Base-by-base conservation (phyloP, 2,113 vertebrate genomes). In the Epinephelus lanceolatus region DNA sequence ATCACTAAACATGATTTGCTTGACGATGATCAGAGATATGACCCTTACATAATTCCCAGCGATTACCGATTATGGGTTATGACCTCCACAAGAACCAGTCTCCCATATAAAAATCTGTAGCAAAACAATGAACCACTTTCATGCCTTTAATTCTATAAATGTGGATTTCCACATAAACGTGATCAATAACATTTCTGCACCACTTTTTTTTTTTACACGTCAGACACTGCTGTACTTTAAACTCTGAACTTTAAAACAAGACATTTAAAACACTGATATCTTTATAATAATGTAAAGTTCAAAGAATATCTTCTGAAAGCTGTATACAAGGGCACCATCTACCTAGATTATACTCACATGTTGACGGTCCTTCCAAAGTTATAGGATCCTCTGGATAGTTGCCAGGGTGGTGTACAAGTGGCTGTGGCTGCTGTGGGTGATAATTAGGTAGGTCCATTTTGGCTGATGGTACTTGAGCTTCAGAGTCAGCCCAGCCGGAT, bases 261-360 rank as follows among this genome's bases (percentile, higher is more conserved):
- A 65, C 2, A 10, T 13, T 37, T 49, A 10, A 67, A 68, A 37
- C 19, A 73, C 7, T 52, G 5, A 53, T 66, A 19, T 3, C 17
- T 61, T 79, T 33, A 42, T 9, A 51, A 21, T 4, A 53, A 6
- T 45, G 6, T 19, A 61, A 53, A 13, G 30, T 53, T 55, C 6
- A 53, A 75, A 56, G n/a, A 55, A 6, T 25, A 51, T 80, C 9
- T 42, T 60, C 1, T 65, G 6, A 53, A 6, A 4, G 45, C 4
- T 18, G 3, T 53, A 8, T 42, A 13, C 12, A 55, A 71, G 3
- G 25, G 1, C 27, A 57, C 9, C 27, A 23, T 37, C 25, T 45
- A 40, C 1, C 56, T 4, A 62, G 67, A 14, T 11, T 65, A 33
- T 88, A 96, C 95, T 95, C 92, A 96, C 95, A 93, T 78, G 87